phyloP scores from a whole-genome alignment of 2,888 invertebrate genomes.

The Cyclophora albipunctata region DNA sequence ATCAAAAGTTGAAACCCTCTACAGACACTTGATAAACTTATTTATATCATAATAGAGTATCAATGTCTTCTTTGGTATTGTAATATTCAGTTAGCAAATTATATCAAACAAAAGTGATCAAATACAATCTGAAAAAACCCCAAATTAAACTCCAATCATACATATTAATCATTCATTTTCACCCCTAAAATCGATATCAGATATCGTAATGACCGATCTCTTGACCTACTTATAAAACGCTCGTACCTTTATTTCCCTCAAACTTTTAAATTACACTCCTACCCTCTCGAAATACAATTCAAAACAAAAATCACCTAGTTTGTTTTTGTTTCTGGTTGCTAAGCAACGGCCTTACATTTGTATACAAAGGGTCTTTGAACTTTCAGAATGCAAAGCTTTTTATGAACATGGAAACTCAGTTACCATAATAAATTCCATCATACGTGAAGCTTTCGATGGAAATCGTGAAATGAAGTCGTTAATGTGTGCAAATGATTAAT shows the following conservation, averaged over 20 bases:
- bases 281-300: constrained; percentile 21
- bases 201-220: constrained; percentile 32
- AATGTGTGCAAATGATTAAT: constrained; percentile 9
- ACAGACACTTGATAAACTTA: no score
- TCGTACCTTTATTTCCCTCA: constrained; percentile 2
- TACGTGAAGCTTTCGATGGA: background rate
- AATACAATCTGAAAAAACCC: no score
- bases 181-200: constrained; percentile 31
- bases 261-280: constrained; percentile 21
- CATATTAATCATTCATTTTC: background rate
- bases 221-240: constrained; percentile 31
- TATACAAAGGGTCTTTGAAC: constrained; percentile 35
- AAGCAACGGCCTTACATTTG: constrained; percentile 39
- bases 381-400: constrained; percentile 21
- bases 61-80: no score
- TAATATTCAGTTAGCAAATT: no score
- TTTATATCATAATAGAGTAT: no score
- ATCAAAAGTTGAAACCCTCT: no score
- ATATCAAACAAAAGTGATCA: no score
- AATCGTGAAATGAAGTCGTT: constrained; percentile 9
- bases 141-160: no score
- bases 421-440: background rate
- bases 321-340: constrained; percentile 48
- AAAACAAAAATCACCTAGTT: constrained; percentile 9
- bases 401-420: constrained; percentile 9